Percentiles rank a stretch among this genome's conserved stretches.
phyloP scores from a whole-genome alignment of 2,113 vertebrate genomes.

The Ahaetulla prasina region DNA sequence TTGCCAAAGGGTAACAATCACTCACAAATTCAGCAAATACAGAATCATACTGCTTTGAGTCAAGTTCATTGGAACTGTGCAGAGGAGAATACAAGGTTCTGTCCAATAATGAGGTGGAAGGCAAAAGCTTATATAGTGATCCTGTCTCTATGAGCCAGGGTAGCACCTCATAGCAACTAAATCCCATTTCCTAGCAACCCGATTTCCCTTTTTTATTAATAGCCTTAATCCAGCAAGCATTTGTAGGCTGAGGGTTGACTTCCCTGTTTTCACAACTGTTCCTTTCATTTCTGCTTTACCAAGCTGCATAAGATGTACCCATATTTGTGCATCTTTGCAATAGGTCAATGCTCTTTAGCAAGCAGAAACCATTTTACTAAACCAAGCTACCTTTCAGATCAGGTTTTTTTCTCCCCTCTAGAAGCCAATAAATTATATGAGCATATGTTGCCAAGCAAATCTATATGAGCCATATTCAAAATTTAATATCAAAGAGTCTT shows the following conservation, averaged over 20 bases:
- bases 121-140: neutral
- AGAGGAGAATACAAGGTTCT: neutral
- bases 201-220: neutral
- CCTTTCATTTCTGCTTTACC: neutral
- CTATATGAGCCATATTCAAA: neutral
- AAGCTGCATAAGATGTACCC: neutral
- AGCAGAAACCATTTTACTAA: neutral
- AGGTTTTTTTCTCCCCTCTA: neutral
- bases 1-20: neutral
- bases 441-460: neutral
- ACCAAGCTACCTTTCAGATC: neutral
- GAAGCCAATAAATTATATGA: neutral
- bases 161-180: neutral
- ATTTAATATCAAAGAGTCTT: neutral
- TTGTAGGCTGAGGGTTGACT: neutral
- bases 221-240: neutral
- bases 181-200: neutral
- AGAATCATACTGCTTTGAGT: neutral
- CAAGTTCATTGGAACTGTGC: neutral
- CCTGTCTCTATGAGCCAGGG: neutral
- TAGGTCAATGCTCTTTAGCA: neutral
- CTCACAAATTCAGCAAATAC: neutral
- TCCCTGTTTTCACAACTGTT: neutral
- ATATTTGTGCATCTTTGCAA: neutral
- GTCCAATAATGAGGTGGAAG: neutral